Evolutionary conservation across 1,140 invertebrate species (phyloP).

Genomic region (Mercenaria mercenaria): DNA sequence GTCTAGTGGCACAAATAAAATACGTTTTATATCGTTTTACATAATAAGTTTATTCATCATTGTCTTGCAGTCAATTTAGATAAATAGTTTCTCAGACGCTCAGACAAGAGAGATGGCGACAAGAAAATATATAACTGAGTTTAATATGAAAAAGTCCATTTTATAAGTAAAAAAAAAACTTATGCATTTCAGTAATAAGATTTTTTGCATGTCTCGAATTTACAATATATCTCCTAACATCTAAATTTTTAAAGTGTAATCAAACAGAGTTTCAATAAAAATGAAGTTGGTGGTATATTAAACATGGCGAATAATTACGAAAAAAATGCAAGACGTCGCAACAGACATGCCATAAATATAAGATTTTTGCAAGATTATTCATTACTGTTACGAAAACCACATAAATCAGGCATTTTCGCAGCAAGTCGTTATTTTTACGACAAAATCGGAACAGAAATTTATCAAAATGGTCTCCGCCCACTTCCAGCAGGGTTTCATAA

Average conservation of each 20-base stretch:
- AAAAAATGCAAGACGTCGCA: background rate
- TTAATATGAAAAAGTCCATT: too few relatives aligned
- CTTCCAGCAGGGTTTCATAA: too few relatives aligned
- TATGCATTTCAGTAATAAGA: background rate
- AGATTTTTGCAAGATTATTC: background rate
- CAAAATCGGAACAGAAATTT: background rate
- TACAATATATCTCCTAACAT: background rate
- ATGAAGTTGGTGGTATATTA: background rate
- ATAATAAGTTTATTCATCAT: too few relatives aligned
- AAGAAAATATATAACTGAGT: too few relatives aligned
- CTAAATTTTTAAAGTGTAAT: background rate
- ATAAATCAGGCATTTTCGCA: slow-evolving; percentile 5
- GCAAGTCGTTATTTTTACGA: background rate
- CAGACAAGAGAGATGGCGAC: too few relatives aligned
- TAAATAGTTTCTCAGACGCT: too few relatives aligned
- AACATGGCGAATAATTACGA: background rate
- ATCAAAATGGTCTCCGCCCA: background rate
- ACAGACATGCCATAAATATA: slow-evolving; percentile 10
- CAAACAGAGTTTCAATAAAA: background rate
- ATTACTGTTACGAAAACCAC: background rate
- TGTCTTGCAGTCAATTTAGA: too few relatives aligned
- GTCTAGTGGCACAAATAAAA: too few relatives aligned
- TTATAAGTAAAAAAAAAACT: too few relatives aligned
- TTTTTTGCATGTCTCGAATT: background rate
- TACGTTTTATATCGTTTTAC: too few relatives aligned